Conservation (phyloP, 1,140 invertebrate species). For the Cyclina sinensis region DNA sequence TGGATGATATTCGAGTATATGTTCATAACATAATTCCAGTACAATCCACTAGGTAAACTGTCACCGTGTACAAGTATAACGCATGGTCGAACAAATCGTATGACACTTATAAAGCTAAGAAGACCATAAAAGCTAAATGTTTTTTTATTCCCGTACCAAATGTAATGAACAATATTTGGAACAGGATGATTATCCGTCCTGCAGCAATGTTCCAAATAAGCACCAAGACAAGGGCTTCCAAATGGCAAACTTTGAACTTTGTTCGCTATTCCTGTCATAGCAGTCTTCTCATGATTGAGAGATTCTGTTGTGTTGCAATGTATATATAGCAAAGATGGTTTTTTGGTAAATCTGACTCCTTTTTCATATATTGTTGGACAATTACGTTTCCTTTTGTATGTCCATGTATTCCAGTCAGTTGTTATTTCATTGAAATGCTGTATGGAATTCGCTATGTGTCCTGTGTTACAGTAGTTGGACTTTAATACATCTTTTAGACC, state of each 20-base stretch:
- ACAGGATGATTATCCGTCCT: neutral
- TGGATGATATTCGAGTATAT: slow-evolving; percentile 45
- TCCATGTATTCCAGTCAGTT: neutral
- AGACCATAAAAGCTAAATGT: slow-evolving; percentile 12
- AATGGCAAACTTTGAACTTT: neutral
- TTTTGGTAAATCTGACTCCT: neutral
- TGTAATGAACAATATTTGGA: slow-evolving; percentile 48
- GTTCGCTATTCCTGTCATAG: neutral
- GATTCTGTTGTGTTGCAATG: neutral
- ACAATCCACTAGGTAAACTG: neutral
- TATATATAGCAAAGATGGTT: neutral
- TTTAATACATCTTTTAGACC: too few species aligned
- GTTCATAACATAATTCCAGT: slow-evolving; percentile 25
- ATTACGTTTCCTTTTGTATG: neutral
- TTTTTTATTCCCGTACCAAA: neutral
- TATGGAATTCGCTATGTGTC: too few species aligned
- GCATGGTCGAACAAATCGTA: slow-evolving; percentile 43
- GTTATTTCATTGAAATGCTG: neutral
- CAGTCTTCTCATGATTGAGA: neutral
- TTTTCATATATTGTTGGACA: neutral
- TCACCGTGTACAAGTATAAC: slow-evolving; percentile 47
- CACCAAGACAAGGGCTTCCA: neutral
- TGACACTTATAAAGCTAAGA: slow-evolving; percentile 44
- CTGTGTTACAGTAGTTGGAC: too few species aligned
- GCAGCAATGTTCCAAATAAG: neutral